Base-by-base conservation (phyloP, 2,113 vertebrate genomes). In the Oryzias woworae region DNA sequence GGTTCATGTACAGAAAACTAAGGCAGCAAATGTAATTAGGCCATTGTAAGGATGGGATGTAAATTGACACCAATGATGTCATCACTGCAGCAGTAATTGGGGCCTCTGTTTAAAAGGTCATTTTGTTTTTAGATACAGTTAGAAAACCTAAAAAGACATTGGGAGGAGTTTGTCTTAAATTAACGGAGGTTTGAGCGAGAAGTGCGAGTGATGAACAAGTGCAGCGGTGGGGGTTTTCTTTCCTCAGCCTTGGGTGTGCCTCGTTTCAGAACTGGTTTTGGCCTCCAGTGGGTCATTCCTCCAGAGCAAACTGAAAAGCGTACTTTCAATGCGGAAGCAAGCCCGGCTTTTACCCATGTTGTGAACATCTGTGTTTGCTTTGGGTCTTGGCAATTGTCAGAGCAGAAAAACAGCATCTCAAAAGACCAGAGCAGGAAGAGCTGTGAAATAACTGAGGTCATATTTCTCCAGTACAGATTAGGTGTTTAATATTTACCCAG, bases 161-260 rank as follows among this genome's bases (percentile, higher is more conserved):
- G 66, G 17, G 2, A 45, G 47, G 3, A 23, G 16, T 28, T 5
- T 51, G 17, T 45, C 48, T 70, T 47, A 45, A 54, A 78, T 53
- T 63, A 5, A 8, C 53, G 7, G 2, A 50, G 24, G 24, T 16
- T 45, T 46, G 60, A 69, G 61, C 52, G 14, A 69, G 53, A 51
- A 78, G 17, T 42, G 26, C 58, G 60, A 45, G 71, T 81, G 46
- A 48, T 83, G 76, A 82, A 87, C 86, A 91, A 92, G 89, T 91
- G 88, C 77, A 86, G 41, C 60, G 73, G 75, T 61, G 78, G 71
- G 18, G 72, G 28, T 61, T 81, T 80, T 69, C 51, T 80, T 51
- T 69, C 79, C 66, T 75, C 83, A 82, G 84, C 80, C 75, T 66
- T 85, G 92, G 92, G 91, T 90, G 92, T 93, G 92, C 79, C 90